Evolutionary conservation across 2,888 invertebrate species (phyloP), one percentile per base, ranked within the genome.

Genomic region (Eremobia ochroleuca): DNA sequence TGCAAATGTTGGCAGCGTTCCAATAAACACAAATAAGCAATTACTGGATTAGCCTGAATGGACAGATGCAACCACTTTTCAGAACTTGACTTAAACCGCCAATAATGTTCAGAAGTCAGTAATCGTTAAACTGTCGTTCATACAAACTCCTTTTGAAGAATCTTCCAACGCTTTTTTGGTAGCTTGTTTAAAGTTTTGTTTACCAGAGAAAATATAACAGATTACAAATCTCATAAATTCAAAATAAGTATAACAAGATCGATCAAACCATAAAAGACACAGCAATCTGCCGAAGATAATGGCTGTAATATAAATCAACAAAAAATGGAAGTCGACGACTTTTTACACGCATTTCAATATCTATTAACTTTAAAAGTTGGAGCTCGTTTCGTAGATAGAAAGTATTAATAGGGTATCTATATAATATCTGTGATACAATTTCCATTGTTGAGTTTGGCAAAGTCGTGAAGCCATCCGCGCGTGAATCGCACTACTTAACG

Each of bases 401-500:
- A 90, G 89, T 87, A 90, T 90, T 92, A 91, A 91, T 91, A 87
- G 90, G 90, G 90, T 90, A 73, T n/a, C 52, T 55, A n/a, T 89
- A 86, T 90, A 85, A 85, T 77, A 90, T 89, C 89, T 85, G 87
- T 87, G 91, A 88, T 91, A 92, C 91, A 88, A 86, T 89, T 92
- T 84, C 89, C 85, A 93, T 94, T 94, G 94, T 94, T 90, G 86
- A 83, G 86, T 91, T 92, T 90, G 88, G 90, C 88, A 87, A 92
- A 92, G 90, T 94, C 95, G 94, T 95, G 94, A 92, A 92, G 87
- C 89, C 85, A 91, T 89, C 90, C 85, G 84, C 89, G 90, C 88
- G 86, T 88, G 92, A 91, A 91, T 91, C 90, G 88, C 90, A 90
- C 83, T 87, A 91, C 86, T 93, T 95, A 95, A 95, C 96, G 95